Evolutionary conservation across 2,888 invertebrate genomes (phyloP), one percentile per base, ranked within the genome.

Genomic region (Acleris laterana): DNA sequence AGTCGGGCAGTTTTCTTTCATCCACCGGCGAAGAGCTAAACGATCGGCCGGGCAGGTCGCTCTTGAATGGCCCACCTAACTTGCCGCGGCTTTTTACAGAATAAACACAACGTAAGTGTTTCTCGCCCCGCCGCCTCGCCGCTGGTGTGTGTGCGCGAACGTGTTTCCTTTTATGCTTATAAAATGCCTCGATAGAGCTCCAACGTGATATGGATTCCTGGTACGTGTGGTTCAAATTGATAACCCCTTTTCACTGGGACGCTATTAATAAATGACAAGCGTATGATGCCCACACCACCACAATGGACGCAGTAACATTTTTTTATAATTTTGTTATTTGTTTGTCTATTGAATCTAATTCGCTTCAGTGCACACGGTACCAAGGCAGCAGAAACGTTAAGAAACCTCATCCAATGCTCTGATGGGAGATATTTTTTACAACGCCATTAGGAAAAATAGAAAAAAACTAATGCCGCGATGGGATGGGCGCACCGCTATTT

Each of bases 61-160:
- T 58, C 49, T 48, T 53, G 67, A 62, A 58, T 62, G 50, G 55
- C 28, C 64, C 22, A 46, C 44, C 56, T 51, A 55, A 62, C 59
- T 51, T 61, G 61, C 49, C 68, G 53, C 63, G 63, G 69, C 69
- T 70, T 69, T 70, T 68, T 69, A 65, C 67, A 69, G 62, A 69
- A 57, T 67, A 72, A 72, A 72, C 69, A 72, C 62, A 38, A 68
- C 53, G 58, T 71, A 68, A 72, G 70, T 70, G 68, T 68, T 67
- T 52, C 55, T 20, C 65, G 48, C 58, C 57, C 38, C 38, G 1
- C 38, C 46, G 48, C 63, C 22, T n/a, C 17, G 58, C 57, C 22
- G 52, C 44, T 44, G 25, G 25, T 25, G 25, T 25, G 25, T 25
- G 25, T 25, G 25, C 19, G 42, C 52, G 38, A 38, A 46, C 59